Conservation (phyloP, 2,888 invertebrate genomes). For the Cephonodes hylas region DNA sequence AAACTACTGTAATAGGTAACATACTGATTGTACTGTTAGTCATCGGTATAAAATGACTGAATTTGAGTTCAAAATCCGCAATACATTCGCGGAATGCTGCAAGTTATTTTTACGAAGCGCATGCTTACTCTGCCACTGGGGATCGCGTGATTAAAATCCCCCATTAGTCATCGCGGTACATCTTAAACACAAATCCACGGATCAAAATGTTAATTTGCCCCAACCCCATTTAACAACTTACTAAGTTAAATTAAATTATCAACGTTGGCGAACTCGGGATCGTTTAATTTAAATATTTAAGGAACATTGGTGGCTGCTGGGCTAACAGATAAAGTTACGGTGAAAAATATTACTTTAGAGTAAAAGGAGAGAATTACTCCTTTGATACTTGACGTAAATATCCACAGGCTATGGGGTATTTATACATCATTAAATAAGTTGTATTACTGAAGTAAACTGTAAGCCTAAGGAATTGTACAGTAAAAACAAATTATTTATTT, state of each 20-base stretch:
- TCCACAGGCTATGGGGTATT: too few species aligned
- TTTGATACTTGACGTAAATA: not conserved
- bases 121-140: conserved; percentile 34
- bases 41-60: conserved; percentile 23
- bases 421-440: too few species aligned
- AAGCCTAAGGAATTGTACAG: too few species aligned
- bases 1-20: not conserved
- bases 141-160: conserved; percentile 47
- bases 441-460: too few species aligned
- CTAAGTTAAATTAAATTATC: conserved; percentile 1
- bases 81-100: conserved; percentile 59
- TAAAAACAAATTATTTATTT: too few species aligned
- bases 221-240: not conserved
- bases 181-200: not conserved
- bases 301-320: not conserved
- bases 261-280: not conserved
- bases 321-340: not conserved
- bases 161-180: conserved; percentile 52
- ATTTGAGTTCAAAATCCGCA: conserved; percentile 52
- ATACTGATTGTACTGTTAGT: conserved; percentile 8
- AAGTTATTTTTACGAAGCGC: conserved; percentile 59
- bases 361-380: not conserved
- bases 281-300: not conserved
- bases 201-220: not conserved
- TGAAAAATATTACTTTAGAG: not conserved